These are phyloP conservation scores for Lophochroa leadbeateri DNA, from an alignment of 2,113 vertebrate species.

Conservation along the genomic window DNA sequence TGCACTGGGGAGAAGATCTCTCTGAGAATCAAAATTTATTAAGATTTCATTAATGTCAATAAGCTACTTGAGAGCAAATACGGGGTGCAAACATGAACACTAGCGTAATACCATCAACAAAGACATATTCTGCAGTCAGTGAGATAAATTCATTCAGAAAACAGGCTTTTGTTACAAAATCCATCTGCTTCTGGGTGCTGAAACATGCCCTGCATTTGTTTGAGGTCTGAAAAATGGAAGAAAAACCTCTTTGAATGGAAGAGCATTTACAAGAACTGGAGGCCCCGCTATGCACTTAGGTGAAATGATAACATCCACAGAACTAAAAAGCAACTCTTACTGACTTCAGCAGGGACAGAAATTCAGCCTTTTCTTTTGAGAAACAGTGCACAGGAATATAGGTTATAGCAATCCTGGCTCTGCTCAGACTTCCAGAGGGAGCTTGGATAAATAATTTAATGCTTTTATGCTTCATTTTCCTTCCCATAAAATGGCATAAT, in stretches of 20 bases:
- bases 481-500: background rate
- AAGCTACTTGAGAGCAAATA: background rate
- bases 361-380: background rate
- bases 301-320: background rate
- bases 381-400: background rate
- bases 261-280: background rate
- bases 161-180: background rate
- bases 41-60: too few relatives aligned
- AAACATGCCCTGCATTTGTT: background rate
- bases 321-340: background rate
- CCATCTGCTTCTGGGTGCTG: background rate
- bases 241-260: background rate
- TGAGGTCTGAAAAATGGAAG: background rate
- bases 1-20: background rate
- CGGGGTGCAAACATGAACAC: fast-evolving
- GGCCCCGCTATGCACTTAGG: background rate
- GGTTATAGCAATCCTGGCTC: background rate
- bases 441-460: background rate
- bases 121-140: background rate
- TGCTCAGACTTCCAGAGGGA: background rate
- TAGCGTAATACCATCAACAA: background rate
- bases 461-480: background rate
- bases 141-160: background rate
- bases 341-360: background rate
- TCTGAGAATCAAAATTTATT: background rate